Base-by-base conservation (phyloP, 1,140 invertebrate species). In the Leptonema lineaticorne region DNA sequence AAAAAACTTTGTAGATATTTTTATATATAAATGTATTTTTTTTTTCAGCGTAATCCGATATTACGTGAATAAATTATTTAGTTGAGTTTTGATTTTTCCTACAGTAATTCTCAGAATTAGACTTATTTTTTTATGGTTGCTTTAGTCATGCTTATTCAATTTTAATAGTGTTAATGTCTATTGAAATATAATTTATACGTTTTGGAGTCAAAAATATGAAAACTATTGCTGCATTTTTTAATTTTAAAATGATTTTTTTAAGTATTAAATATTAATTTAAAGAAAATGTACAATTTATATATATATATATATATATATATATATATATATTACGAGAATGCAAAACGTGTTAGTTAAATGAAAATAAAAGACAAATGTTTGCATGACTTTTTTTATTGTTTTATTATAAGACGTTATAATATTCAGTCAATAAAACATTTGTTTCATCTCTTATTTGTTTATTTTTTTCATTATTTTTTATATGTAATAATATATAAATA, bases 271-370 rank as follows among this genome's bases (percentile, higher is more conserved):
- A 8, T 8, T 60, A 60, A 60, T 37, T 60, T 60, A 41, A 60
- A 30, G 6, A 60, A 41, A 41, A 18, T 60, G 29, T 60, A 60
- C 57, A 60, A 33, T 60, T 16, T 26, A 37, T 37, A 60, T 33
- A n/a, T 37, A 60, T 60, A 29, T 60, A 60, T 22, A 24, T 60
- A 60, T 18, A n/a, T n/a, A n/a, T n/a, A n/a, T n/a, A n/a, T n/a
- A n/a, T n/a, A n/a, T n/a, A n/a, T n/a, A n/a, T n/a, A n/a, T n/a
- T n/a, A n/a, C n/a, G n/a, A n/a, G n/a, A n/a, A n/a, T n/a, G n/a
- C n/a, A n/a, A n/a, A 41, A 28, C 20, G 22, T 60, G 33, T 60
- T 37, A 60, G 57, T 18, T 5, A 33, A 60, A 60, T 60, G 33
- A n/a, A n/a, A n/a, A n/a, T n/a, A 60, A 22, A 56, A 22, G 37